These are phyloP conservation scores for Mormyrus proboscirostris DNA, from an alignment of 2,797 vertebrate genomes.

Conservation along the genomic window DNA sequence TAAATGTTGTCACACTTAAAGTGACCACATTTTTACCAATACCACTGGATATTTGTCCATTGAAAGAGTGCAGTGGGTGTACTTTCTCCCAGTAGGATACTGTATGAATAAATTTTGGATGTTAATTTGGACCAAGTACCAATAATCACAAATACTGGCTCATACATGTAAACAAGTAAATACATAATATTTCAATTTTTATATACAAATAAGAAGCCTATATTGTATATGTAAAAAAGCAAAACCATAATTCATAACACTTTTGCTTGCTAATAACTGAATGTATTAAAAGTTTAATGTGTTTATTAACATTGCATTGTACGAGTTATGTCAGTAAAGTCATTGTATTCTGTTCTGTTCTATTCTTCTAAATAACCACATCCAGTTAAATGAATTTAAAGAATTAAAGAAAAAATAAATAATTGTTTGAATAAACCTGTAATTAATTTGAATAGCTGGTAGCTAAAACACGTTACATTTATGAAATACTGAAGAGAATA, in stretches of 20 bases:
- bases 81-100: not conserved
- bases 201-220: not conserved
- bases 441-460: not conserved
- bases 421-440: not conserved
- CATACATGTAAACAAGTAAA: not conserved
- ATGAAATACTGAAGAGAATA: not conserved
- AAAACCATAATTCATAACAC: not conserved
- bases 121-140: not conserved
- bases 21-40: not conserved
- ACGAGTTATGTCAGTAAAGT: not conserved
- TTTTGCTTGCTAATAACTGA: not conserved
- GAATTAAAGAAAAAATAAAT: not conserved
- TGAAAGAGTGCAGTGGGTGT: not conserved
- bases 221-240: not conserved
- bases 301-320: not conserved
- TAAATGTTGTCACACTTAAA: not conserved
- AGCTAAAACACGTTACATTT: not conserved
- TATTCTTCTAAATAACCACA: not conserved
- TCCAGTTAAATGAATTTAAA: not conserved
- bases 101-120: not conserved
- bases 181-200: not conserved
- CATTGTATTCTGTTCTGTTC: not conserved
- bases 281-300: not conserved
- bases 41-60: not conserved
- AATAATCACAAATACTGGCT: not conserved